These are phyloP conservation scores for Charina bottae DNA, from an alignment of 2,113 vertebrate genomes.

Conservation along the genomic window DNA sequence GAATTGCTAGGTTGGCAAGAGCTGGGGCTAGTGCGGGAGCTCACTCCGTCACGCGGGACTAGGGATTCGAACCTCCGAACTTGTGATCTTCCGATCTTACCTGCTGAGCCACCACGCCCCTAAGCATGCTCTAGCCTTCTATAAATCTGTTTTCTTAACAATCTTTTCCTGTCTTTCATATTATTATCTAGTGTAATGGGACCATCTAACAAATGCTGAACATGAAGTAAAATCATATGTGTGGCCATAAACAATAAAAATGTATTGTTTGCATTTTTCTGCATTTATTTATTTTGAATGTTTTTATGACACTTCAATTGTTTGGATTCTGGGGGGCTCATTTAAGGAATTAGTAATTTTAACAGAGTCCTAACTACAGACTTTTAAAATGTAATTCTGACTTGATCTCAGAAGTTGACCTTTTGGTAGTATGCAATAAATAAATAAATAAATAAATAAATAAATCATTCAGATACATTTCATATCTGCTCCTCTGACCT, in stretches of 20 bases:
- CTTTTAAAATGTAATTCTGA: neutral
- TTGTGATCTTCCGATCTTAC: too few species aligned
- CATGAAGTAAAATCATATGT: neutral
- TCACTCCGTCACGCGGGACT: too few species aligned
- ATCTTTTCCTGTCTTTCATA: neutral
- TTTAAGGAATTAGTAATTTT: neutral
- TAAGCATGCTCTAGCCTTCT: neutral
- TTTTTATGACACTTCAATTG: neutral
- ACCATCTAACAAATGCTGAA: neutral
- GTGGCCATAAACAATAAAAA: neutral
- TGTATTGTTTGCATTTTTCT: too few species aligned
- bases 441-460: neutral
- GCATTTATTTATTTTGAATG: neutral
- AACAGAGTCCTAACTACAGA: neutral
- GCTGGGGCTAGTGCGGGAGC: too few species aligned
- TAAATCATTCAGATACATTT: neutral
- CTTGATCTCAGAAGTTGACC: neutral
- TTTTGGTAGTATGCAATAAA: neutral
- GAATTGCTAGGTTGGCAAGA: too few species aligned
- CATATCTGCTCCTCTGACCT: neutral
- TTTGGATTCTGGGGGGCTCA: neutral
- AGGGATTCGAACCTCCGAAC: too few species aligned
- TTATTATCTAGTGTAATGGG: neutral
- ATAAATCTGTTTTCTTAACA: neutral
- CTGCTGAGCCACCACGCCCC: too few species aligned